Base-by-base conservation (phyloP, 1,140 invertebrate genomes). In the Ptiloglossa arizonensis region DNA sequence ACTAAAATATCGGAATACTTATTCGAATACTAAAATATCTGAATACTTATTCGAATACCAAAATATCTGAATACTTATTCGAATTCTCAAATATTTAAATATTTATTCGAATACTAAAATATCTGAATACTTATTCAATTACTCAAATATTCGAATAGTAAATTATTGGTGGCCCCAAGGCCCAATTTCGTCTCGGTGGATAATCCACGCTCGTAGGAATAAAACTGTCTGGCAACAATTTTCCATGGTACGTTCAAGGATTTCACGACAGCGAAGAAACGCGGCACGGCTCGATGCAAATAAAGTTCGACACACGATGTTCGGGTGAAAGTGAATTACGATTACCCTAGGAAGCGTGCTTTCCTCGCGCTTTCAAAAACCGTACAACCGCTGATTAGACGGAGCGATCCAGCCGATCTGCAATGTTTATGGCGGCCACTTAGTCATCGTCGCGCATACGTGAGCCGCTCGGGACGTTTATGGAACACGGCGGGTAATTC, bases 281-380 rank as follows among this genome's bases (percentile, higher is more conserved):
- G 50, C 38, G 22, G 35, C 24, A 24, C 57, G 32, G 17, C 48
- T 32, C 52, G 63, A 75, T 48, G 72, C 52, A 68, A 75, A 75
- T 44, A 68, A 41, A 75, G 41, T 44, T 74, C 38, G 72, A 41
- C 63, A 46, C 24, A 57, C 35, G 62, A 46, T n/a, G 50, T 57
- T 44, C 38, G 64, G 64, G 46, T 41, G 72, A 75, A 75, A 75
- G 72, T 75, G 72, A 75, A 75, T 67, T 68, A 68, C 72, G 72
- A 56, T 57, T 32, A 29, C 27, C 24, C 35, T 75, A 24, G 64
- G 41, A 48, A 48, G 57, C 52, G 64, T 57, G 72, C 52, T 75
- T 68, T 68, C 63, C 27, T 57, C 27, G 22, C 52, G 52, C 63
- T 75, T 70, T 71, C 66, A 71, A 77, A 77, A 62, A 70, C 19